Conservation (phyloP, 1,140 invertebrate species). For the Diabrotica virgifera region DNA sequence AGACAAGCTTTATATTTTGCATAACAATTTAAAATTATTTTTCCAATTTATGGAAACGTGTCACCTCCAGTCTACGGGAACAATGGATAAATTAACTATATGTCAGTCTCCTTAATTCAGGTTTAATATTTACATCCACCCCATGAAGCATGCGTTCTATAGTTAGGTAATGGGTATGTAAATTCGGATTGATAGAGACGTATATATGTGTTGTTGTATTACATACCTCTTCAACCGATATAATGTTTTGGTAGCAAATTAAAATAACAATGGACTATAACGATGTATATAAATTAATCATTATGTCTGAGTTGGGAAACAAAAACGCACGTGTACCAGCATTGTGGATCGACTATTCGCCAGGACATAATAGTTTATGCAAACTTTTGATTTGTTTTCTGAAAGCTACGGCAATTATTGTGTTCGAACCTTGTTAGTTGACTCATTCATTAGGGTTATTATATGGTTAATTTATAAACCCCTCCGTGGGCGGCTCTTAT, state of each 20-base stretch:
- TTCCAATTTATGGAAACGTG: conserved; percentile 5
- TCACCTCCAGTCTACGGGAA: neutral
- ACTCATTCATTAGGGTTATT: conserved; percentile 2
- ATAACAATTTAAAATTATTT: neutral
- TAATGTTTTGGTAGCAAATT: conserved; percentile 7
- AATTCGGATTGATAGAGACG: conserved; percentile 4
- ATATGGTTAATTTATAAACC: neutral
- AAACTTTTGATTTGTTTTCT: neutral
- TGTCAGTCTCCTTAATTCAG: conserved; percentile 8
- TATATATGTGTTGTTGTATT: neutral
- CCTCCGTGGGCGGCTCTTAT: neutral
- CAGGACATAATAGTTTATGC: conserved; percentile 9
- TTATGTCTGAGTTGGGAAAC: conserved; percentile 3
- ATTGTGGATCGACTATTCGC: too few relatives aligned
- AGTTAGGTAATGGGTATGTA: conserved; percentile 11
- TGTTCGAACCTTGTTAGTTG: neutral
- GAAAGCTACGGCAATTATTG: conserved; percentile 2
- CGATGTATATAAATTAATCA: conserved; percentile 10
- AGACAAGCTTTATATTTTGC: neutral
- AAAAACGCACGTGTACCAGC: neutral
- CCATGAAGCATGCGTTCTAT: conserved; percentile 6
- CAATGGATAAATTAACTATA: conserved; percentile 5
- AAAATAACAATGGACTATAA: conserved; percentile 16
- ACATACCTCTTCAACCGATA: neutral
- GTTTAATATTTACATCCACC: conserved; percentile 1